Conservation (phyloP, 2,888 invertebrate genomes). For the Agrochola lychnidis region DNA sequence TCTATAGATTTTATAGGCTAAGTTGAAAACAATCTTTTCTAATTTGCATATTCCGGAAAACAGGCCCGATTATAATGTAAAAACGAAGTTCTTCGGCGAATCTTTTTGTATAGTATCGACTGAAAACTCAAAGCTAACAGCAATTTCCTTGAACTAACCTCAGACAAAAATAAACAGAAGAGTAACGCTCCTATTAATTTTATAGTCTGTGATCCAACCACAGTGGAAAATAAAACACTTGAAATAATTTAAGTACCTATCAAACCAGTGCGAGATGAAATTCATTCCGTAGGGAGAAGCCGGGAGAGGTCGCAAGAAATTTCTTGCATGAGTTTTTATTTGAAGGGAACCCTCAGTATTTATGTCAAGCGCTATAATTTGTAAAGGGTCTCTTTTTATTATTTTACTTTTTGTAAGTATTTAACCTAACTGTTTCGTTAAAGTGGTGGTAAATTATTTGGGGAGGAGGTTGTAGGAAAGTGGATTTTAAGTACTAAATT, state of each 20-base stretch:
- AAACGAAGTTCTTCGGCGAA: background rate
- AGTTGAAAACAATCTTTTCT: background rate
- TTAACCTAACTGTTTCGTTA: conserved; percentile 4
- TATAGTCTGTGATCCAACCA: background rate
- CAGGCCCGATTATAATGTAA: background rate
- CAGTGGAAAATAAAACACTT: conserved; percentile 11
- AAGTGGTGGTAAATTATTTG: conserved; percentile 34
- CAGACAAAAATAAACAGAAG: background rate
- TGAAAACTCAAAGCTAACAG: background rate
- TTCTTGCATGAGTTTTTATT: conserved; percentile 31
- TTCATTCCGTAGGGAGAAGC: conserved; percentile 21
- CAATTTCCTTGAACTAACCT: background rate
- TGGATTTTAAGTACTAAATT: conserved; percentile 4
- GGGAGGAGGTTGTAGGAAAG: background rate
- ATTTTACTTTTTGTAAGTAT: conserved; percentile 6
- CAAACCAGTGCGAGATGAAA: conserved; percentile 28
- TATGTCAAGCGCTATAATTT: conserved; percentile 46
- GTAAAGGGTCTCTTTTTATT: conserved; percentile 17
- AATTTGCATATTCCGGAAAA: background rate
- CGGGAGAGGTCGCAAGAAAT: conserved; percentile 6
- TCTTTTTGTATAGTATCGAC: background rate
- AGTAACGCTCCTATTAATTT: conserved; percentile 1
- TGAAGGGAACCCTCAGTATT: conserved; percentile 28
- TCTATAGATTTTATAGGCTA: too few relatives aligned
- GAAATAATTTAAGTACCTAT: conserved; percentile 19